Base-by-base conservation (phyloP, 2,113 vertebrate genomes). In the Gobius niger region DNA sequence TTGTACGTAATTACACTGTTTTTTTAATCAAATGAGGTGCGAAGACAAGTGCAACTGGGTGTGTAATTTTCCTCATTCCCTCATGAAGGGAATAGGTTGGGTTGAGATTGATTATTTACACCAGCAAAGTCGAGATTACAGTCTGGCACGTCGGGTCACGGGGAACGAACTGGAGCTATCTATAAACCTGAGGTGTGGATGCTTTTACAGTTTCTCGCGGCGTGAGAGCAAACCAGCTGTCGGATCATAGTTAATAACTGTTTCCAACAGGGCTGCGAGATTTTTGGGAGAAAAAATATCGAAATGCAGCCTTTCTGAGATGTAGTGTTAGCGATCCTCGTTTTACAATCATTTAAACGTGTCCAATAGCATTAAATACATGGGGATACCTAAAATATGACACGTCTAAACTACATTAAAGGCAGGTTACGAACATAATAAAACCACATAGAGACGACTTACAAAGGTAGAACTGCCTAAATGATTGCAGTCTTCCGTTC, bases 101-200 rank as follows among this genome's bases (percentile, higher is more conserved):
- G 61, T 63, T 44, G 18, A 7, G 65, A 69, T 63, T 60, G 41
- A 81, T 81, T 76, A 80, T 73, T 78, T 60, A 85, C 88, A 91
- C 89, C 88, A 91, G 89, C 89, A 87, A 80, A 80, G 68, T 53
- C 4, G 49, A 76, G 75, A 75, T 67, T 62, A 77, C 14, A 24
- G 71, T 44, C 60, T 34, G 63, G 68, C 62, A 12, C 75, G 50
- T 60, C 6, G 46, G 63, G 51, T 57, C 62, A 47, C 63, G 68
- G 68, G 73, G 76, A 67, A 19, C 24, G 44, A 34, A 57, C 59
- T 78, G 34, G 0, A n/a, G 52, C 42, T 70, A 44, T 79, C 52
- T 51, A 7, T 56, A 62, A 81, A 75, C 70, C 67, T 18, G 65
- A 70, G 61, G 53, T 67, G 70, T 52, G 18, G 70, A 61, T 59